These are phyloP conservation scores for Gopherus evgoodei DNA, from an alignment of 2,113 vertebrate species.

Conservation along the genomic window DNA sequence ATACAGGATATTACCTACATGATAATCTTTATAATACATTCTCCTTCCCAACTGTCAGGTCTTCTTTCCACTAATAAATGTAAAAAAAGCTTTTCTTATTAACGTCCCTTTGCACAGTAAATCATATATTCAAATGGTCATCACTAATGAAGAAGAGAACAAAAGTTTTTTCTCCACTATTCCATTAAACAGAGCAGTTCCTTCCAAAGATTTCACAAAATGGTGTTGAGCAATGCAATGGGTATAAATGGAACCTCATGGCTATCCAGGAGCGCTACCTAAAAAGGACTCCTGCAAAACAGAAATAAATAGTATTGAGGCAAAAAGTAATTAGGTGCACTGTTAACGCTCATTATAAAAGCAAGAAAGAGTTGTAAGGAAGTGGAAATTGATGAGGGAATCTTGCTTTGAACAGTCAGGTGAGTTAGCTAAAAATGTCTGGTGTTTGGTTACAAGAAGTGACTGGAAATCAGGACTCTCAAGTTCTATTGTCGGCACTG, in stretches of 20 bases:
- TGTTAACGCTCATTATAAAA: not conserved
- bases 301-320: not conserved
- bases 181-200: not conserved
- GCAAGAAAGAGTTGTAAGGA: not conserved
- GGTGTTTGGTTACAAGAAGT: not conserved
- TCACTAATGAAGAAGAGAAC: slow-evolving; percentile 66
- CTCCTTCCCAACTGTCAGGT: slow-evolving; percentile 75
- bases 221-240: not conserved
- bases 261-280: not conserved
- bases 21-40: slow-evolving; percentile 81
- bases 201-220: slow-evolving; percentile 50
- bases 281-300: rapidly evolving
- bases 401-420: not conserved
- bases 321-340: not conserved
- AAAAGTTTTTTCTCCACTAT: slow-evolving; percentile 17
- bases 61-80: slow-evolving; percentile 78
- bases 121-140: slow-evolving; percentile 77
- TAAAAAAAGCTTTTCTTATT: slow-evolving; percentile 78
- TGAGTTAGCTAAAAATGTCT: not conserved
- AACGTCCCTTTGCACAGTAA: slow-evolving; percentile 74
- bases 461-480: not conserved
- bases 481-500: not conserved
- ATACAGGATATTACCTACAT: slow-evolving; percentile 84
- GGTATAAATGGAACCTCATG: not conserved
- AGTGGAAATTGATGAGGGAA: not conserved